Conservation (phyloP, 1,140 invertebrate genomes). For the Drosophila nasuta region DNA sequence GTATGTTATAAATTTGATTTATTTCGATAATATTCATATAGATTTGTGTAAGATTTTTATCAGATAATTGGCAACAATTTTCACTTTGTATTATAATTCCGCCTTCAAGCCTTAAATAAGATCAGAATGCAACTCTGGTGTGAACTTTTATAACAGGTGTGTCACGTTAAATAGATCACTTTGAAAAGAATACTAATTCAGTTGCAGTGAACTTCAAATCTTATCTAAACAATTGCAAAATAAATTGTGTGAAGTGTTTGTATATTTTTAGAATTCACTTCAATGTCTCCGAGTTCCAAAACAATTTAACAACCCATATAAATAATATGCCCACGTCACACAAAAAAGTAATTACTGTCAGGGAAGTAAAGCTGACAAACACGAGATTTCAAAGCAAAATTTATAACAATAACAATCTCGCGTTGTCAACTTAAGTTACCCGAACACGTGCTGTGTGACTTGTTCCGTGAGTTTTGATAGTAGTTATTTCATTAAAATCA, state of each 20-base stretch:
- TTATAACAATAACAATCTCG: conserved; percentile 1
- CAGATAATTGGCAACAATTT: conserved; percentile 1
- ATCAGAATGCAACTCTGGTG: not conserved
- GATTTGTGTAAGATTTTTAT: not conserved
- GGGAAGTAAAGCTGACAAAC: conserved; percentile 9
- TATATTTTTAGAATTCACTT: not conserved
- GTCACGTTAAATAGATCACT: not conserved
- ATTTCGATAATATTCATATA: not conserved
- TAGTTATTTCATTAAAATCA: not conserved
- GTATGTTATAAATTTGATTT: not conserved
- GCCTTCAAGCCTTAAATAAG: not conserved
- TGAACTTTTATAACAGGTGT: not conserved
- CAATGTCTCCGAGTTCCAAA: not conserved
- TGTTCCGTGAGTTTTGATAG: not conserved
- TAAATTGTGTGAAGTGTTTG: not conserved
- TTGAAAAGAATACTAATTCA: not conserved
- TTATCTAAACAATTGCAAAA: conserved; percentile 1
- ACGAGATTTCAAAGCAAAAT: conserved; percentile 4
- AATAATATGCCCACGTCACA: conserved; percentile 2
- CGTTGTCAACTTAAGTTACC: not conserved
- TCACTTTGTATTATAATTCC: not conserved
- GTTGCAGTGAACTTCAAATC: not conserved
- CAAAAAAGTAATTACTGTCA: conserved; percentile 1
- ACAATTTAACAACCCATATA: not conserved
- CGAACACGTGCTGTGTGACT: not conserved